These are phyloP conservation scores for Caerostris darwini DNA, from an alignment of 1,140 invertebrate genomes.

Conservation along the genomic window DNA sequence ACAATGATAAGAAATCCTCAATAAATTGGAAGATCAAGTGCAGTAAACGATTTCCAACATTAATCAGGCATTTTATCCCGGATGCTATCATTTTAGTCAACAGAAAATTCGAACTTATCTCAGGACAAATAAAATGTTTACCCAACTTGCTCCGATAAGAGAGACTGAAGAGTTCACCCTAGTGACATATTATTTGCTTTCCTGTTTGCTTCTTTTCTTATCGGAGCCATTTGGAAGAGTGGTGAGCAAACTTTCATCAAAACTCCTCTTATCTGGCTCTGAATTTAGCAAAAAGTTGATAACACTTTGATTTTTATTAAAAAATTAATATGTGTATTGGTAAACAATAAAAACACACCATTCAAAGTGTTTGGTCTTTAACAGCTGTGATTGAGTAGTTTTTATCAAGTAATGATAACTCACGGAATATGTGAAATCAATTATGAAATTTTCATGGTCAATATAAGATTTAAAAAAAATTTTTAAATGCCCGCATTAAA, in stretches of 20 bases:
- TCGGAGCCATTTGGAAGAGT: neutral
- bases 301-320: neutral
- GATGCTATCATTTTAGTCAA: neutral
- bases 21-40: neutral
- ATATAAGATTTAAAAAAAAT: too few relatives aligned
- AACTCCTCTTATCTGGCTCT: neutral
- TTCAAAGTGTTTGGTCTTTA: neutral
- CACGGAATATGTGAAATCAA: neutral
- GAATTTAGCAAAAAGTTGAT: neutral
- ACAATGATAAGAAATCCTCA: neutral
- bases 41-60: neutral
- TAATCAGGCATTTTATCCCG: conserved; percentile 1
- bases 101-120: neutral
- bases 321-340: neutral
- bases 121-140: neutral
- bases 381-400: neutral
- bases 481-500: too few relatives aligned
- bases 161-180: neutral
- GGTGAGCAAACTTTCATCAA: conserved; percentile 4
- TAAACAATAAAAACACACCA: neutral
- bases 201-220: neutral
- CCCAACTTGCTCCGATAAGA: neutral
- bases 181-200: neutral
- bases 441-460: too few relatives aligned
- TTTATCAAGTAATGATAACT: neutral